phyloP scores from a whole-genome alignment of 2,888 invertebrate species.

The Diaphora mendica region DNA sequence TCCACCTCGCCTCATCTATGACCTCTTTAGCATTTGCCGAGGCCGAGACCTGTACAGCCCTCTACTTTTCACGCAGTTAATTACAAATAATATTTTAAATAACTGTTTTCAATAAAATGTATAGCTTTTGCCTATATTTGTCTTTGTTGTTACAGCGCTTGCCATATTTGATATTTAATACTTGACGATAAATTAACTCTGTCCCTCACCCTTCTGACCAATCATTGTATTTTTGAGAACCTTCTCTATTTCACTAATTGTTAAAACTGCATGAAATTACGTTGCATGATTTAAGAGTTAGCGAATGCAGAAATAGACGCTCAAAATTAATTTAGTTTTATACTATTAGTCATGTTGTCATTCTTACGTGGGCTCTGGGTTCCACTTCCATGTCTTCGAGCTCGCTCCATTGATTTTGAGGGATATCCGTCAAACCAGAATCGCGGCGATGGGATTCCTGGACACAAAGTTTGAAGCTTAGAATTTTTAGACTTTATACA shows the following conservation, averaged over 20 bases:
- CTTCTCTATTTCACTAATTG: background rate
- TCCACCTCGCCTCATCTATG: no score
- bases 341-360: background rate
- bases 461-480: background rate
- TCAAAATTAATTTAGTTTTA: background rate
- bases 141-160: background rate
- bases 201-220: no score
- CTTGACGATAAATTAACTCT: background rate
- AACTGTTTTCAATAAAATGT: no score
- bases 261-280: background rate
- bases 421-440: constrained; percentile 68
- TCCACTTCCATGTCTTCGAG: constrained; percentile 60
- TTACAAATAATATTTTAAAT: no score
- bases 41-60: no score
- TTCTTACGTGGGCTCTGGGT: constrained; percentile 33
- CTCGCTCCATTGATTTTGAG: constrained; percentile 70
- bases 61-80: background rate
- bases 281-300: background rate
- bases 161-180: background rate
- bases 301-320: background rate
- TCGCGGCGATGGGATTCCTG: constrained; percentile 39
- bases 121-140: no score
- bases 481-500: background rate
- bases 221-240: no score
- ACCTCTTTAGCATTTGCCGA: no score